phyloP scores from a whole-genome alignment of 1,140 invertebrate species.

The Charaxes varanes region DNA sequence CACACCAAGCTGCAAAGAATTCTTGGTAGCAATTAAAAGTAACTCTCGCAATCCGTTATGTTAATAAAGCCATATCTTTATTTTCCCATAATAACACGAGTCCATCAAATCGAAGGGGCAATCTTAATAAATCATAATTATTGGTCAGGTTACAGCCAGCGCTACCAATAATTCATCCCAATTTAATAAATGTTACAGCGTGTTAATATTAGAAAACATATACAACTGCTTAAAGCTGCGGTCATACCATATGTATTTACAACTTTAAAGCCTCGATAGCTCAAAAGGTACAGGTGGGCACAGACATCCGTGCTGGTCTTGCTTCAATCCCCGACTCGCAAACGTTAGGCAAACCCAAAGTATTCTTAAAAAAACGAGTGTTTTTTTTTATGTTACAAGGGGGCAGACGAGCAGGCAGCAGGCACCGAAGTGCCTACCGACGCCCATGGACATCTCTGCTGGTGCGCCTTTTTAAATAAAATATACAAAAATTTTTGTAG shows the following conservation, averaged over 20 bases:
- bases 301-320: too few relatives aligned
- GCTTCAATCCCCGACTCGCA: too few relatives aligned
- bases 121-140: constrained; percentile 15
- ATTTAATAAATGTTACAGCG: constrained; percentile 2
- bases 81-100: constrained; percentile 5
- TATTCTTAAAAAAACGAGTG: neutral
- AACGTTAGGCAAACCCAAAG: too few relatives aligned
- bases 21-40: neutral
- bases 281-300: too few relatives aligned
- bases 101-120: constrained; percentile 5
- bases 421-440: too few relatives aligned
- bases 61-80: constrained; percentile 1
- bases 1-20: too few relatives aligned
- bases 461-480: too few relatives aligned
- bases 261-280: neutral
- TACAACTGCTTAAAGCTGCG: constrained; percentile 1
- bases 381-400: too few relatives aligned
- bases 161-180: constrained; percentile 5
- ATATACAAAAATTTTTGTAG: too few relatives aligned
- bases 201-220: constrained; percentile 7
- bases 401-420: too few relatives aligned
- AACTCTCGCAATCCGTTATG: too few relatives aligned
- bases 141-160: constrained; percentile 3
- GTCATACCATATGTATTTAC: neutral
- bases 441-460: too few relatives aligned